Base-by-base conservation (phyloP, 2,797 vertebrate genomes). In the Atherinosoma microstoma region DNA sequence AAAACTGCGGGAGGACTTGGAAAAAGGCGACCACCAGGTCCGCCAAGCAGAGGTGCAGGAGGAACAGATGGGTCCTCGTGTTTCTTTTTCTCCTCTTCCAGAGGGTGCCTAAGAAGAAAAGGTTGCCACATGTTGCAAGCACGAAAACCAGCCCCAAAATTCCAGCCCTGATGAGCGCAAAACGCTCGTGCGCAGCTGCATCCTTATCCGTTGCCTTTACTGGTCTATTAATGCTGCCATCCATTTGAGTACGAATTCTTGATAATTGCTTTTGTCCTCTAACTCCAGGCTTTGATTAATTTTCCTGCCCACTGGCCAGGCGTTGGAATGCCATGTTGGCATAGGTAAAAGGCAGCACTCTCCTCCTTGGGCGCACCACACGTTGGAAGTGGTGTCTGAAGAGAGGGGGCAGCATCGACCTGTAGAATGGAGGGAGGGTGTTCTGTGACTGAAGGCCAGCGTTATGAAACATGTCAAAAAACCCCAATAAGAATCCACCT, bases 1-100 rank as follows among this genome's bases (percentile, higher is more conserved):
- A 88, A 63, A 97, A 89, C 93, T 97, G 97, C 0, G 97, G 96
- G 54, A 97, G 83, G 38, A 97, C 96, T 86, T 97, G 97, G 91
- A 97, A 97, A 59, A 97, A 91, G 0, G 96, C 96, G 4, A 97
- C 95, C 0, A 92, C 95, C 86, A 98, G 86, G 86, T 98, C 97
- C 0, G 91, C 95, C 13, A 97, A 77, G 3, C 94, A 96, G 62
- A 97, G 87, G 85, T 98, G 96, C 15, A 96, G 54, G 73, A 97
- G 92, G 67, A 97, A 97, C 73, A 97, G 90, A 8, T 96, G 96
- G 78, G 96, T 95, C 67, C 95, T 90, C 1, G 95, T 94, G 75
- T 93, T 93, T 79, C 96, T 96, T 84, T 95, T 96, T 1, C 95
- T 93, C 4, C 94, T 96, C 80, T 93, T 96, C 86, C 93, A 94